Evolutionary conservation across 2,797 vertebrate species (phyloP).

Genomic region (Lophius americanus): DNA sequence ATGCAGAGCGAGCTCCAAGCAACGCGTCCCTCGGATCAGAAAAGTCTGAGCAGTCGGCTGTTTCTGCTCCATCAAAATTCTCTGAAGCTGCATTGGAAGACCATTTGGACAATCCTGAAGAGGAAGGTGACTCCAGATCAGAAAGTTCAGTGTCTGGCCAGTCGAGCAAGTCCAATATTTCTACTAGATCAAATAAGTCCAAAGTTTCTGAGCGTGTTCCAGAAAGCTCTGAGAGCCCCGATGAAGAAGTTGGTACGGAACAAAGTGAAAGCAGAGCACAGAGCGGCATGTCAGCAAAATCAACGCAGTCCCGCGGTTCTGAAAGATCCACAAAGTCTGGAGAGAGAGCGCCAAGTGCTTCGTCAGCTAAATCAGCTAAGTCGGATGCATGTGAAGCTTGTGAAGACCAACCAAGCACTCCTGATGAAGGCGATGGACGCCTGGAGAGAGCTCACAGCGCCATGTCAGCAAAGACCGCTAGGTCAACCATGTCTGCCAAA

Average conservation of each 20-base stretch:
- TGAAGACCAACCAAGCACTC: no score
- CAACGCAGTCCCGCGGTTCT: conserved; percentile 37
- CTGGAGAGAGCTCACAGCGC: no score
- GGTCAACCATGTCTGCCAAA: no score
- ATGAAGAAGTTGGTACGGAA: conserved; percentile 25
- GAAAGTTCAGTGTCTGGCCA: conserved; percentile 43
- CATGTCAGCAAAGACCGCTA: no score
- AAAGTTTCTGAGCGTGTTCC: conserved; percentile 44
- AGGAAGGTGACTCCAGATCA: conserved; percentile 42
- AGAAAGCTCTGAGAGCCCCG: conserved; percentile 10
- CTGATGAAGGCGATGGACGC: no score
- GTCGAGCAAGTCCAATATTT: conserved; percentile 48
- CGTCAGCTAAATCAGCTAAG: conserved; percentile 37
- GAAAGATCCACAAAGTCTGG: conserved; percentile 30
- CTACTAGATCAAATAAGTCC: conserved; percentile 52
- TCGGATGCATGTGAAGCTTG: no score
- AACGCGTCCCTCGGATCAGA: conserved; percentile 24
- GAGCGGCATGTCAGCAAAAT: conserved; percentile 30
- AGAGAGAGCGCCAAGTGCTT: conserved; percentile 49
- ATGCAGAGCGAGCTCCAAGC: conserved; percentile 37
- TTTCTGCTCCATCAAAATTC: conserved; percentile 38
- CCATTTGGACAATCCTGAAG: conserved; percentile 23
- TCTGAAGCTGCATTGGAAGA: conserved; percentile 20
- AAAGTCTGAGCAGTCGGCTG: conserved; percentile 54
- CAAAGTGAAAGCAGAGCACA: conserved; percentile 49